These are phyloP conservation scores for Amphipoea lucens DNA, from an alignment of 2,888 invertebrate species.

Conservation along the genomic window DNA sequence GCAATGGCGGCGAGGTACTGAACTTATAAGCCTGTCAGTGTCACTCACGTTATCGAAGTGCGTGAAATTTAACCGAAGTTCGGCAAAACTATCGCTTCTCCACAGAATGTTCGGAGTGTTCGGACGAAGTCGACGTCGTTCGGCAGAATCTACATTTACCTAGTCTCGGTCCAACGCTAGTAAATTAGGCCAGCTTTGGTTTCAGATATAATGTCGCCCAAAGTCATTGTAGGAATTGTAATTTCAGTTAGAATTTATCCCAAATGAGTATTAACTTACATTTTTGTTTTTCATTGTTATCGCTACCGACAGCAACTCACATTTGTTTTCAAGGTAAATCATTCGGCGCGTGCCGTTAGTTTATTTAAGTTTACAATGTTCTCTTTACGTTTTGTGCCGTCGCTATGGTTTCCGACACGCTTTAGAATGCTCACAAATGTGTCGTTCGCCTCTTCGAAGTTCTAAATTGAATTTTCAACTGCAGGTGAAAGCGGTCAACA, in stretches of 20 bases:
- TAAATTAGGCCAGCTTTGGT: conserved; percentile 3
- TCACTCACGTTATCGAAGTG: conserved; percentile 12
- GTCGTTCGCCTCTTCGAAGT: conserved; percentile 35
- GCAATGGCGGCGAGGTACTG: not conserved
- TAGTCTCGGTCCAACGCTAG: conserved; percentile 22
- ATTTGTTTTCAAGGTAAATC: conserved; percentile 89
- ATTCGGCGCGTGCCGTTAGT: conserved; percentile 71
- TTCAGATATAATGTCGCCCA: conserved; percentile 10
- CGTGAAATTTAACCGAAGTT: conserved; percentile 15
- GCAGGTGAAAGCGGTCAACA: conserved; percentile 95
- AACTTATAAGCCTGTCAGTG: conserved; percentile 6
- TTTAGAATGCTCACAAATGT: conserved; percentile 68
- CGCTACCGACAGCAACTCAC: conserved; percentile 89
- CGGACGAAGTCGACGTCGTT: not conserved
- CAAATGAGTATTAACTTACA: conserved; percentile 72
- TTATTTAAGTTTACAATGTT: conserved; percentile 67
- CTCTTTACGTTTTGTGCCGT: conserved; percentile 74
- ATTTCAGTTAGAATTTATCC: conserved; percentile 49
- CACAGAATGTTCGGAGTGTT: conserved; percentile 8
- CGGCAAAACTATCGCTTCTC: not conserved
- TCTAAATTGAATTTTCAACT: conserved; percentile 59
- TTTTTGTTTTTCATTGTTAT: conserved; percentile 83
- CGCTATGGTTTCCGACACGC: conserved; percentile 74
- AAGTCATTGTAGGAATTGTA: conserved; percentile 44
- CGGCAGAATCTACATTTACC: conserved; percentile 15